phyloP scores from a whole-genome alignment of 1,140 invertebrate species.

The Neuroterus valhalla region DNA sequence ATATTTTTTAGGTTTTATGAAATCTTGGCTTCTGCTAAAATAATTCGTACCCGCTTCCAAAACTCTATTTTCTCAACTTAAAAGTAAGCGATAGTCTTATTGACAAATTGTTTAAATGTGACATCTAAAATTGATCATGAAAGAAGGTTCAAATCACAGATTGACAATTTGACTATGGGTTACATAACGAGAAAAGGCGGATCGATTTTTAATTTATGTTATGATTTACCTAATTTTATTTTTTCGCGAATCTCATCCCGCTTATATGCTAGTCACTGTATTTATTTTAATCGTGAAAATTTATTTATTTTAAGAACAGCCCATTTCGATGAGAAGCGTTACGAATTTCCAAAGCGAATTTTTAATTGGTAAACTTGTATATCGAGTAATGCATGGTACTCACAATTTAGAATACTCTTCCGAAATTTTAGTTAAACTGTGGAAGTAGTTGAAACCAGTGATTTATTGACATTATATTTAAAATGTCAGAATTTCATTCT shows the following conservation, averaged over 20 bases:
- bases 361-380: not conserved
- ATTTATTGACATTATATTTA: not conserved
- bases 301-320: slow-evolving; percentile 7
- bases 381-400: slow-evolving; percentile 22
- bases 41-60: not conserved
- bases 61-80: not conserved
- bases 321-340: slow-evolving; percentile 24
- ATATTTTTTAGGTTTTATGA: not conserved
- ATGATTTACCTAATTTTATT: slow-evolving; percentile 9
- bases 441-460: not conserved
- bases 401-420: not conserved
- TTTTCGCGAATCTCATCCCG: not conserved
- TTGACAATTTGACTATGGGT: slow-evolving; percentile 20
- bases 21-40: slow-evolving; percentile 23
- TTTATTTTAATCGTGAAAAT: slow-evolving; percentile 13
- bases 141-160: not conserved
- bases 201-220: slow-evolving; percentile 19
- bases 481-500: not conserved
- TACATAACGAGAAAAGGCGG: not conserved
- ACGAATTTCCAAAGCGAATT: slow-evolving; percentile 7
- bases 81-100: not conserved
- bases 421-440: not conserved
- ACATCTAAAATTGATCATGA: not conserved
- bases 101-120: slow-evolving; percentile 6
- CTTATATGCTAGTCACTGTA: not conserved